A percentile compares a stretch with the other conserved stretches of the same genome.
These are phyloP conservation scores for Lordiphosa andalusiaca DNA, from an alignment of 2,888 invertebrate species.

Conservation along the genomic window DNA sequence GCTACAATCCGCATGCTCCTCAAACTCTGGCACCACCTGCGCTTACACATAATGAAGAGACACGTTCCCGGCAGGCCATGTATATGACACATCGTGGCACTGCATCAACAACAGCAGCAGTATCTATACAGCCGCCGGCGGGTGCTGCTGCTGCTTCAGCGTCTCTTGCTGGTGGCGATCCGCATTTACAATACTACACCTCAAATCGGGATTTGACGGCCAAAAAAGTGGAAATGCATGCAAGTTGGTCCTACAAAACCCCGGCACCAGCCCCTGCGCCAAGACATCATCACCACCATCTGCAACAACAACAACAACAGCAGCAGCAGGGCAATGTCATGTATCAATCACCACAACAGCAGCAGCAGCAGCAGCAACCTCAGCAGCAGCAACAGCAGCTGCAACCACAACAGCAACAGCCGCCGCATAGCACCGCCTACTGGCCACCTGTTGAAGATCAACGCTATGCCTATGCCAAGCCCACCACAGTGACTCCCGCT, in stretches of 20 bases:
- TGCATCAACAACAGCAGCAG: constrained; percentile 23
- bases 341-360: constrained; percentile 23
- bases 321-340: constrained; percentile 12
- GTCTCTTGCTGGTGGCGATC: constrained; percentile 42
- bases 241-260: constrained; percentile 53
- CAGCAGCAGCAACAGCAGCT: constrained; percentile 7
- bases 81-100: constrained; percentile 37
- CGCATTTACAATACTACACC: constrained; percentile 62
- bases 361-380: constrained; percentile 17
- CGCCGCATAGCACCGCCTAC: constrained; percentile 33
- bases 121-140: constrained; percentile 41
- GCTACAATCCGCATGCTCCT: constrained; percentile 10
- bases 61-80: constrained; percentile 26
- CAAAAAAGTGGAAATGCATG: constrained; percentile 42
- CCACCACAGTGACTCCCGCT: constrained; percentile 12
- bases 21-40: neutral
- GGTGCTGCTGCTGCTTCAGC: constrained; percentile 42
- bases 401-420: constrained; percentile 13
- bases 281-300: constrained; percentile 20
- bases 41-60: constrained; percentile 14
- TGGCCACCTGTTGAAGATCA: constrained; percentile 55
- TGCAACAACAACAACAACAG: constrained; percentile 3
- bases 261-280: constrained; percentile 37
- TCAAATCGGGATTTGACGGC: constrained; percentile 55
- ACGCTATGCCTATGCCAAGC: constrained; percentile 27